Evolutionary conservation across 2,113 vertebrate species (phyloP).

Genomic region (Lepus americanus): DNA sequence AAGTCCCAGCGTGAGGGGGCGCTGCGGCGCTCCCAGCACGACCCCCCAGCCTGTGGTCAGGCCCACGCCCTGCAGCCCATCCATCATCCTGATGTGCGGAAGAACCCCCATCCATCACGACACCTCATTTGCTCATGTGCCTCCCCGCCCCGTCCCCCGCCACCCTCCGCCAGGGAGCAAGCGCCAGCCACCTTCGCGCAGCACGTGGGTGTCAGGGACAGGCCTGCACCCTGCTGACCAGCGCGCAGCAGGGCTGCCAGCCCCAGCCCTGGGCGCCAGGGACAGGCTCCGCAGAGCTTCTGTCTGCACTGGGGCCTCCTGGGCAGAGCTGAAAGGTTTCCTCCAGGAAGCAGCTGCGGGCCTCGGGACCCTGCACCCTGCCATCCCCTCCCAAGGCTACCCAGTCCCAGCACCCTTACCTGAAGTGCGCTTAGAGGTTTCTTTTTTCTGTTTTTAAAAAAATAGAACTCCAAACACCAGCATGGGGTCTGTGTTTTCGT

Average conservation of each 20-base stretch:
- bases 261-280: neutral
- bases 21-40: slow-evolving; percentile 35
- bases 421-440: slow-evolving; percentile 14
- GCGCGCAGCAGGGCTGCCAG: neutral
- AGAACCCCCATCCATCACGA: slow-evolving; percentile 80
- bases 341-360: neutral
- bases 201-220: neutral
- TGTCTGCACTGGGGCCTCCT: neutral
- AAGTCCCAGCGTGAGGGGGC: neutral
- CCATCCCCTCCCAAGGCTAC: neutral
- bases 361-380: neutral
- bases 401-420: neutral
- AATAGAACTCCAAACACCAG: slow-evolving; percentile 27
- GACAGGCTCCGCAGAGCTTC: neutral
- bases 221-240: neutral
- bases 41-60: slow-evolving; percentile 64
- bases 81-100: slow-evolving; percentile 66
- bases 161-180: neutral
- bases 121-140: slow-evolving; percentile 57
- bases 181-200: neutral
- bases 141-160: neutral
- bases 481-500: slow-evolving; percentile 38
- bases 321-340: neutral
- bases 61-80: slow-evolving; percentile 57
- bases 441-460: slow-evolving; percentile 19